These are phyloP conservation scores for Limnothrissa miodon DNA, from an alignment of 2,113 vertebrate species.

Conservation along the genomic window DNA sequence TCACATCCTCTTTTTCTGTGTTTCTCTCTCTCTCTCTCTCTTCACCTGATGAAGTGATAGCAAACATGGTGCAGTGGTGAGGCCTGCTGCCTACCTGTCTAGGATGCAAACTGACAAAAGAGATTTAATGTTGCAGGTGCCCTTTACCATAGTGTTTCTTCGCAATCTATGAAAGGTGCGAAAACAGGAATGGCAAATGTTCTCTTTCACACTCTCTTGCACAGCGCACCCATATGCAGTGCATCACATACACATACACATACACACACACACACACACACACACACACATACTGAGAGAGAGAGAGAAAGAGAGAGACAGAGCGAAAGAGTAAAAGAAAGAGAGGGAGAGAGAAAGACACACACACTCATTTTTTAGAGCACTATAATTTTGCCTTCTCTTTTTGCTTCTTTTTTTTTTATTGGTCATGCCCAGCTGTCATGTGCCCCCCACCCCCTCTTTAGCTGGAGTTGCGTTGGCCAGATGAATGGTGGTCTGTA, in stretches of 20 bases:
- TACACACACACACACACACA: not conserved
- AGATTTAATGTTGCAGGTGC: not conserved
- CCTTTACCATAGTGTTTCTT: not conserved
- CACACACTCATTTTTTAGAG: not conserved
- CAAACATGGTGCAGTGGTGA: not conserved
- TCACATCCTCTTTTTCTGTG: not conserved
- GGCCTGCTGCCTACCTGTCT: conserved; percentile 1
- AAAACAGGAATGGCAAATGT: not conserved
- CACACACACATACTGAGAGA: not conserved
- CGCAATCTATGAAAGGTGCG: not conserved
- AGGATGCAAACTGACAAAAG: not conserved
- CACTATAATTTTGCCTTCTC: not conserved
- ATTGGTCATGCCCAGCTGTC: not conserved
- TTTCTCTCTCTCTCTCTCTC: not conserved
- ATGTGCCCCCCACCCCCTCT: not conserved
- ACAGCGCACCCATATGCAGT: not conserved
- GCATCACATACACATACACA: not conserved
- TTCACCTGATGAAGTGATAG: not conserved
- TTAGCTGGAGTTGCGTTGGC: not conserved
- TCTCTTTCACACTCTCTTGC: not conserved
- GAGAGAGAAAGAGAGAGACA: too few relatives aligned
- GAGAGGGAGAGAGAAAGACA: too few relatives aligned
- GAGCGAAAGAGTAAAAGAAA: too few relatives aligned
- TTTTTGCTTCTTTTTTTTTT: not conserved
- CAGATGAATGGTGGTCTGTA: conserved; percentile 18